Conservation (phyloP, 2,888 invertebrate genomes). For the Calameuta pallipes region DNA sequence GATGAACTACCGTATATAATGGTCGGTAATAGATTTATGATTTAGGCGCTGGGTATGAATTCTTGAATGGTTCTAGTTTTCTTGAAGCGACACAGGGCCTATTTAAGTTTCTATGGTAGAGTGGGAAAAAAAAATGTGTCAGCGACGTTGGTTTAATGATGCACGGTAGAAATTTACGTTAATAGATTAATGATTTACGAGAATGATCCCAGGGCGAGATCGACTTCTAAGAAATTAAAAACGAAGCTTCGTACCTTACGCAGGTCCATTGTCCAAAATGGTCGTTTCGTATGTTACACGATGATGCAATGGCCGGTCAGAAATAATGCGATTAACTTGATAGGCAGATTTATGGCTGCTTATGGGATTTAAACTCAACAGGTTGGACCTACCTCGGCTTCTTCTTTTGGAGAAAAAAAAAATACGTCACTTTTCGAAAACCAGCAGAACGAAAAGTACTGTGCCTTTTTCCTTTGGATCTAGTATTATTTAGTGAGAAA, state of each 20-base stretch:
- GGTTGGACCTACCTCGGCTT: conserved; percentile 33
- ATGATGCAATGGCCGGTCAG: neutral
- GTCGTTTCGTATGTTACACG: neutral
- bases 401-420: neutral
- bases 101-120: neutral
- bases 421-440: neutral
- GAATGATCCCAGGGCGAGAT: neutral
- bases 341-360: conserved; percentile 53
- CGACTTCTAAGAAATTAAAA: neutral
- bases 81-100: neutral
- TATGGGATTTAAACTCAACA: conserved; percentile 59
- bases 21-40: neutral
- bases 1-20: neutral
- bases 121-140: neutral
- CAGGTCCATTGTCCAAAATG: neutral
- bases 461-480: neutral
- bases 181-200: neutral
- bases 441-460: neutral
- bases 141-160: neutral
- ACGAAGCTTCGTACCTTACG: neutral
- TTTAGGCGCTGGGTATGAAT: neutral
- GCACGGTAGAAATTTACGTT: neutral
- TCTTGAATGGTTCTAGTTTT: neutral
- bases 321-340: conserved; percentile 56
- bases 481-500: neutral